phyloP scores from a whole-genome alignment of 2,888 invertebrate species.

The Galeopsomyia nigrocyanea region DNA sequence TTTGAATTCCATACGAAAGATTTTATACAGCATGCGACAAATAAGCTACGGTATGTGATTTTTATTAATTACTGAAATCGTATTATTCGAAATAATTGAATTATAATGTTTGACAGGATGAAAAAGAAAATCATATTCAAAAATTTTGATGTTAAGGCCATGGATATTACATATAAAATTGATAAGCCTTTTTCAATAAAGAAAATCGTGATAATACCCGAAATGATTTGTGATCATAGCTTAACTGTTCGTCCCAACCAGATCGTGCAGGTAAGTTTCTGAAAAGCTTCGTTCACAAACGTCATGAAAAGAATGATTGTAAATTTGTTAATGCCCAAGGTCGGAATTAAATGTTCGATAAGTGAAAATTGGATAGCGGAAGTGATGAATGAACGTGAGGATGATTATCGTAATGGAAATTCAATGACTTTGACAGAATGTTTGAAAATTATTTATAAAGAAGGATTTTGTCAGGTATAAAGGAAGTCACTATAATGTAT shows the following conservation, averaged over 20 bases:
- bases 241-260: conserved; percentile 27
- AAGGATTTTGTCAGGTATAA: conserved; percentile 35
- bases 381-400: not conserved
- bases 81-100: not conserved
- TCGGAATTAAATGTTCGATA: conserved; percentile 48
- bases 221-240: not conserved
- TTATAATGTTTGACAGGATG: conserved; percentile 37
- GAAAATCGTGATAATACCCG: conserved; percentile 33
- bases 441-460: conserved; percentile 12
- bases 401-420: not conserved
- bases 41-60: conserved; percentile 20
- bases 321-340: conserved; percentile 21
- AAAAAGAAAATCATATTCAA: conserved; percentile 51
- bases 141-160: conserved; percentile 49
- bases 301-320: not conserved
- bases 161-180: conserved; percentile 51
- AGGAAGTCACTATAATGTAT: not conserved
- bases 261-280: conserved; percentile 24
- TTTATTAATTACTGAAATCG: not conserved
- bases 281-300: not conserved
- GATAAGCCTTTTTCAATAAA: conserved; percentile 53
- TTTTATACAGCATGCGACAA: conserved; percentile 11
- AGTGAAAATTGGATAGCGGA: conserved; percentile 43
- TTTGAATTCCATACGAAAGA: conserved; percentile 34
- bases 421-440: not conserved